Evolutionary conservation across 2,888 invertebrate species (phyloP).

Genomic region (Cenopis cana): DNA sequence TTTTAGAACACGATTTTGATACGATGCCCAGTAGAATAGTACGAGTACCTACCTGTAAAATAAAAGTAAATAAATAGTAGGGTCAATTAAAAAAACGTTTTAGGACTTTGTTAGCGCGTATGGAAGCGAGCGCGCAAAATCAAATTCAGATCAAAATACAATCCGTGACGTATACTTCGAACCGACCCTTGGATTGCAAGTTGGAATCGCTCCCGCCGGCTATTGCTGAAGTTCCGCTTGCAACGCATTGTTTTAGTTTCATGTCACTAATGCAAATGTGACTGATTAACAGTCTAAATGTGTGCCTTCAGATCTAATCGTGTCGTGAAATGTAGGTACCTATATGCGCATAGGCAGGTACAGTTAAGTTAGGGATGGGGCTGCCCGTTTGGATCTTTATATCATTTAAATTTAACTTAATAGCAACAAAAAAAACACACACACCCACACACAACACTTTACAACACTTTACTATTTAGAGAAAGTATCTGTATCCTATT

Average conservation of each 20-base stretch:
- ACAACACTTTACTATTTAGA: no score
- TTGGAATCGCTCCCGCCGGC: not conserved
- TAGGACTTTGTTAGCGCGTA: no score
- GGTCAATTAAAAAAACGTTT: no score
- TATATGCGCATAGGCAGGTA: not conserved
- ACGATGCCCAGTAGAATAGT: no score
- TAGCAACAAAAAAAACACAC: no score
- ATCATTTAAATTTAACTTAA: no score
- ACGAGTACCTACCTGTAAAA: no score
- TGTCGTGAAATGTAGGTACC: not conserved
- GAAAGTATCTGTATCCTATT: no score
- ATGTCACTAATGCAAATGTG: not conserved
- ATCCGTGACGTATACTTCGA: not conserved
- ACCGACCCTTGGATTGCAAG: slow-evolving; percentile 6
- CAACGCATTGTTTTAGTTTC: not conserved
- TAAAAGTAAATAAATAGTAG: no score
- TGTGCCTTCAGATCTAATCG: not conserved
- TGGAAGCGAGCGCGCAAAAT: not conserved
- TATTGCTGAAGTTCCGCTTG: slow-evolving; percentile 3
- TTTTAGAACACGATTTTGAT: no score
- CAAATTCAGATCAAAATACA: not conserved
- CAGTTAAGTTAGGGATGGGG: not conserved
- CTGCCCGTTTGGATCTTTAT: not conserved
- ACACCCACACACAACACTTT: no score
- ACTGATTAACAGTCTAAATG: not conserved